A percentile compares a stretch with the other conserved stretches of the same genome.
These are phyloP conservation scores for Criorhina ranunculi DNA, from an alignment of 2,888 invertebrate genomes.

Conservation along the genomic window DNA sequence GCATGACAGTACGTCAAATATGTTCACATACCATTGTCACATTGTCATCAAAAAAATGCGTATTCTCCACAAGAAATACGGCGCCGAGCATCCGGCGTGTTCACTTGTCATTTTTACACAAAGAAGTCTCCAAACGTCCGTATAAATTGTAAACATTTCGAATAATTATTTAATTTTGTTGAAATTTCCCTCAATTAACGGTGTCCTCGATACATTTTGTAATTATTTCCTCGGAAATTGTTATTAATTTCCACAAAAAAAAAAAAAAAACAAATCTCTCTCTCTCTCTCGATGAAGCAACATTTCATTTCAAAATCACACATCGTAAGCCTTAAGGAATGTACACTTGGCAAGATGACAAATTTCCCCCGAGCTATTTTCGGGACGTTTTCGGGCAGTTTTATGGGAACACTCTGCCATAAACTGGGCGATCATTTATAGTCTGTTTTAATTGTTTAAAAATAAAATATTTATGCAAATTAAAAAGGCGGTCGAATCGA, in stretches of 20 bases:
- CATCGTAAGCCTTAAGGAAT: slow-evolving; percentile 30
- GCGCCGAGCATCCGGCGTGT: not conserved
- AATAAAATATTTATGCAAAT: slow-evolving; percentile 11
- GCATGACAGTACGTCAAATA: too few relatives aligned
- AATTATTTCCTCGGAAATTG: not conserved
- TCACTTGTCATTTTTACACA: not conserved
- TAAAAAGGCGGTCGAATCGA: slow-evolving; percentile 2
- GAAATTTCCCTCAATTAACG: not conserved
- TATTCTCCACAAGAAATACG: not conserved
- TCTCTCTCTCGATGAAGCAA: not conserved
- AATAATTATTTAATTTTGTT: not conserved
- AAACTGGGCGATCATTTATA: not conserved
- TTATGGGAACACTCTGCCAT: not conserved
- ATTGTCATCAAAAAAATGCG: not conserved
- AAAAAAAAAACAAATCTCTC: not conserved
- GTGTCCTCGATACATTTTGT: not conserved
- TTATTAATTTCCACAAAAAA: slow-evolving; percentile 1
- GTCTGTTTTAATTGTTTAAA: slow-evolving; percentile 13
- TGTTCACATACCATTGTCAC: not conserved
- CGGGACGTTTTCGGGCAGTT: not conserved
- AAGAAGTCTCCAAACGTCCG: not conserved
- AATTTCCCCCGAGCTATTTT: slow-evolving; percentile 5
- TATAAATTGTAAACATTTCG: not conserved
- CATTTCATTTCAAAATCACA: slow-evolving; percentile 3
- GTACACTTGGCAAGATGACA: slow-evolving; percentile 34